phyloP scores from a whole-genome alignment of 2,113 vertebrate species.

The Thamnaconus septentrionalis region DNA sequence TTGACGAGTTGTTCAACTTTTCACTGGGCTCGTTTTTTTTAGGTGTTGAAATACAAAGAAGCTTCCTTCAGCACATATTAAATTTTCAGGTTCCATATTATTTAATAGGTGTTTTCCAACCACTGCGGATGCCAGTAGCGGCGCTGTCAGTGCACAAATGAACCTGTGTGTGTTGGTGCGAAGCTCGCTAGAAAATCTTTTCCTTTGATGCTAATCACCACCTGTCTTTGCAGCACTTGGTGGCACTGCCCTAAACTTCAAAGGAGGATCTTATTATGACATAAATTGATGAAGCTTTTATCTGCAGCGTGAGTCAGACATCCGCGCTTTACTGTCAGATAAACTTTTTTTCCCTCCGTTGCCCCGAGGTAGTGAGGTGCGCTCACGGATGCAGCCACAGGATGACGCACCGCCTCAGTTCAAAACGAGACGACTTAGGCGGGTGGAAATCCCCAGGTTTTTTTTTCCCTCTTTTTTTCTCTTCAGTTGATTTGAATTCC shows the following conservation, averaged over 20 bases:
- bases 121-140: too few relatives aligned
- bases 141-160: too few relatives aligned
- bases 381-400: conserved; percentile 51
- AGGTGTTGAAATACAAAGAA: too few relatives aligned
- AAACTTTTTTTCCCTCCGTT: conserved; percentile 39
- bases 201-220: too few relatives aligned
- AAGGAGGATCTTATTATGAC: conserved; percentile 34
- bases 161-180: too few relatives aligned
- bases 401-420: conserved; percentile 60
- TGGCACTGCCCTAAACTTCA: conserved; percentile 54
- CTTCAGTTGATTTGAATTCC: conserved; percentile 60
- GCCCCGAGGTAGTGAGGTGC: conserved; percentile 52
- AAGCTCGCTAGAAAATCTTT: too few relatives aligned
- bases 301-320: conserved; percentile 61
- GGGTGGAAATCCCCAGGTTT: conserved; percentile 70
- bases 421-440: conserved; percentile 45
- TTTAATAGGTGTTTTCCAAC: too few relatives aligned
- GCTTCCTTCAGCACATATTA: too few relatives aligned
- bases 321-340: conserved; percentile 53
- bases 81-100: too few relatives aligned
- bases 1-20: too few relatives aligned
- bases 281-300: conserved; percentile 57
- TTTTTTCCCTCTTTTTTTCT: too few relatives aligned
- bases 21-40: too few relatives aligned
- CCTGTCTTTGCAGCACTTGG: conserved; percentile 62